These are phyloP conservation scores for Bombus confusus DNA, from an alignment of 1,140 invertebrate genomes.

Conservation along the genomic window DNA sequence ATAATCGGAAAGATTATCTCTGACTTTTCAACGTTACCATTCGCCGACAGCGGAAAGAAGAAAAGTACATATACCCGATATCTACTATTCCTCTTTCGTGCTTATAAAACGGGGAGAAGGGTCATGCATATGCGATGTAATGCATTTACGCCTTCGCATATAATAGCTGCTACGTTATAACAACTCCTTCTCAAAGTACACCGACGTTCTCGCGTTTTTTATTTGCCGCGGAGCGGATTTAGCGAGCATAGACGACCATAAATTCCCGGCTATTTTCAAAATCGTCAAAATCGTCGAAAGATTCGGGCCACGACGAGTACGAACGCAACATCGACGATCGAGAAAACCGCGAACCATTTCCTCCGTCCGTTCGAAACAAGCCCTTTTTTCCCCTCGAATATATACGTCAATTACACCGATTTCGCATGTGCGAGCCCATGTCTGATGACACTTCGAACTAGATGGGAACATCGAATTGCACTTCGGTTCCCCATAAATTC, in stretches of 20 bases:
- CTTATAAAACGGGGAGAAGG: not conserved
- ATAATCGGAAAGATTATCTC: not conserved
- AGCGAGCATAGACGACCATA: no score
- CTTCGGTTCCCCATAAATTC: slow-evolving; percentile 77
- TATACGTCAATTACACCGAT: slow-evolving; percentile 75
- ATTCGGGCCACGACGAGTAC: not conserved
- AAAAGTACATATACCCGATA: slow-evolving; percentile 1
- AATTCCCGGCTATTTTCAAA: not conserved
- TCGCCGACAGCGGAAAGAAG: not conserved
- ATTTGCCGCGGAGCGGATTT: not conserved
- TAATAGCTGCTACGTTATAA: slow-evolving; percentile 38
- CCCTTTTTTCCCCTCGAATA: slow-evolving; percentile 43
- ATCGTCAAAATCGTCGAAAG: not conserved
- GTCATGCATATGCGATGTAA: slow-evolving; percentile 52
- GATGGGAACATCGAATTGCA: slow-evolving; percentile 77
- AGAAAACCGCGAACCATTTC: not conserved
- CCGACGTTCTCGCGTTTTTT: slow-evolving; percentile 5
- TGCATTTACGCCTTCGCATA: slow-evolving; percentile 47
- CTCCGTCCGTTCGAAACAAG: not conserved
- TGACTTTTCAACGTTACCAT: not conserved
- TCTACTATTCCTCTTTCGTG: slow-evolving; percentile 28
- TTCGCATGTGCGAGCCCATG: slow-evolving; percentile 66
- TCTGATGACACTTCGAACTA: slow-evolving; percentile 75
- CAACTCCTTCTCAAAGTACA: slow-evolving; percentile 31
- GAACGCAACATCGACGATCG: not conserved